Evolutionary conservation across 2,113 vertebrate genomes (phyloP), one percentile per base, ranked within the genome.

Genomic region (Fulica atra): DNA sequence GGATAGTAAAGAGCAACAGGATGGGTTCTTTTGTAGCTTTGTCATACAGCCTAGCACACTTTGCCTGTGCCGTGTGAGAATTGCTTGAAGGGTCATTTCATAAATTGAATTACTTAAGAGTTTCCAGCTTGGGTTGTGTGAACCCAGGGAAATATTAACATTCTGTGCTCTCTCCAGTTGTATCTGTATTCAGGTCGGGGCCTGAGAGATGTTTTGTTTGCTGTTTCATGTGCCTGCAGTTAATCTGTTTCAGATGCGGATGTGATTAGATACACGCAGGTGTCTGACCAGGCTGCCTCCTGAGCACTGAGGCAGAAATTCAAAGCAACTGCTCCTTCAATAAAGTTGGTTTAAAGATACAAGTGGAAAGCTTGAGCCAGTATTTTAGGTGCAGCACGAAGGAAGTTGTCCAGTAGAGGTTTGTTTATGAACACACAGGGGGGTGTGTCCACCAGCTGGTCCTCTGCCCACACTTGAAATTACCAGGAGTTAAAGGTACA

Each of bases 151-250:
- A 25, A 5, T n/a, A 10, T 13, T 11, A 2, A 11, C 51, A 9
- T 51, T 85, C 74, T 73, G 38, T 51, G 5, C 19, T 35, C 54
- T 40, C 36, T 36, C 35, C 29, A 1, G 46, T 40, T 51, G 31
- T 74, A 14, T 85, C 68, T 91, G 23, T 59, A 50, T 69, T 86
- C 77, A n/a, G 5, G 20, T 54, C 64, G 73, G 56, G 57, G 50
- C 63, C 93, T 86, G n/a, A 36, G 78, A 85, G 70, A 25, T 51
- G 40, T 36, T 46, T 60, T 65, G 77, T 70, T 91, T 92, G 44
- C 73, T 71, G 9, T 83, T 89, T 93, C 89, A 51, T 92, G 79
- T 94, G 89, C 87, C 84, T 85, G 89, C 81, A 69, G 73, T 89
- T 91, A 74, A 91, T 87, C 84, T 84, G 88, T 86, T 44, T 84